These are phyloP conservation scores for Numida meleagris DNA, from an alignment of 2,113 vertebrate species.

Conservation along the genomic window DNA sequence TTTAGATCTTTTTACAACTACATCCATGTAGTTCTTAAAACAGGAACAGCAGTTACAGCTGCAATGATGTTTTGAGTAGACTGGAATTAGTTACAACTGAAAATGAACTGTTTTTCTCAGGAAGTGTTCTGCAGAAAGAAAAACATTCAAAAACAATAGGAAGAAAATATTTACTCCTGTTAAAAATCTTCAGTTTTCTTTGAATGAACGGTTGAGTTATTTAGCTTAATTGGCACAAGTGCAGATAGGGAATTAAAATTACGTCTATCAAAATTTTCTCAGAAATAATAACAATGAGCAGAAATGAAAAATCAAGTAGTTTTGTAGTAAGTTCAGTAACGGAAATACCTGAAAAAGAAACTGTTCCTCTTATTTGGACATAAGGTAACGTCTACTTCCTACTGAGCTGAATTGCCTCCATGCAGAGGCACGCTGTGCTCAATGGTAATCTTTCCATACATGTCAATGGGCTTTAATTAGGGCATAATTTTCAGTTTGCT, in stretches of 20 bases:
- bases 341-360: neutral
- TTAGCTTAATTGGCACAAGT: slow-evolving; percentile 19
- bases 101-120: neutral
- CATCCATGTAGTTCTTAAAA: neutral
- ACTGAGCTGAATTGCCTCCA: neutral
- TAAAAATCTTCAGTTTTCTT: neutral
- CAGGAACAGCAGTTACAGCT: neutral
- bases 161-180: slow-evolving; percentile 23
- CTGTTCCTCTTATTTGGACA: neutral
- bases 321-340: neutral
- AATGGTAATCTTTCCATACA: neutral
- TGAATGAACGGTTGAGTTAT: neutral
- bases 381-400: neutral
- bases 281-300: neutral
- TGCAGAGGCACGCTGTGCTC: neutral
- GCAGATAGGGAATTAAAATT: neutral
- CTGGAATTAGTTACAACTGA: neutral
- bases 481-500: neutral
- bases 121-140: neutral
- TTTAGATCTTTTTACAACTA: slow-evolving; percentile 2
- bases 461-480: neutral
- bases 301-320: neutral
- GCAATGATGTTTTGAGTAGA: neutral
- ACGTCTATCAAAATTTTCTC: neutral
- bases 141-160: neutral